Base-by-base conservation (phyloP, 2,797 vertebrate species). In the Linurgus olivaceus region DNA sequence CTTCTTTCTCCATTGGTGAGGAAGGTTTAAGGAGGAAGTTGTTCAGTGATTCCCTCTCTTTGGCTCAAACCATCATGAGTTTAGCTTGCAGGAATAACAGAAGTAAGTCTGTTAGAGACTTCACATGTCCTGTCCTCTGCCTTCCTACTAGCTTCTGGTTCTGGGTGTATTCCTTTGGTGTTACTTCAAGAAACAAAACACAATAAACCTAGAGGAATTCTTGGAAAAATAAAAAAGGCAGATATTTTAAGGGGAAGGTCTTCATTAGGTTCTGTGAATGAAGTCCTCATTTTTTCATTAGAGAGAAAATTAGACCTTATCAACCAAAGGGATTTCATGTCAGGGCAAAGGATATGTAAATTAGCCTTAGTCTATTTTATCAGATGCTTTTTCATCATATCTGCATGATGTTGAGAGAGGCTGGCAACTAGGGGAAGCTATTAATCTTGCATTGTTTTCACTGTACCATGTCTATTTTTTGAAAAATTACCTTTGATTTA, bases 371-470 rank as follows among this genome's bases (percentile, higher is more conserved):
- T 31, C 59, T 79, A n/a, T 73, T 92, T 75, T 85, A 83, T 86
- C 84, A 85, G 71, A 85, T 26, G 51, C 10, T 77, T 89, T 97
- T 93, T 94, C 52, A 91, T 96, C 55, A 59, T 90, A 73, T 70
- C 86, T 92, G 44, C 24, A 20, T 73, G 52, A 51, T 48, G 29
- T 13, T 92, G 57, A 80, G 40, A 84, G 55, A 93, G 37, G 17
- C 50, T 94, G 65, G 52, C 38, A 85, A 58, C 31, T 54, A 45
- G 54, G n/a, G 24, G 23, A 85, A 85, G 63, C 57, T 89, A 89
- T 93, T 94, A 93, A 94, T 93, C 84, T 89, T 94, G 52, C 55
- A 87, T 48, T 89, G 42, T 95, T 97, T 93, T 92, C 61, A 82
- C n/a, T 63, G 52, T 57, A 48, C 25, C 13, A 21, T 51, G 58